These are phyloP conservation scores for Lepidonotus clava DNA, from an alignment of 2,888 invertebrate genomes.

Conservation along the genomic window DNA sequence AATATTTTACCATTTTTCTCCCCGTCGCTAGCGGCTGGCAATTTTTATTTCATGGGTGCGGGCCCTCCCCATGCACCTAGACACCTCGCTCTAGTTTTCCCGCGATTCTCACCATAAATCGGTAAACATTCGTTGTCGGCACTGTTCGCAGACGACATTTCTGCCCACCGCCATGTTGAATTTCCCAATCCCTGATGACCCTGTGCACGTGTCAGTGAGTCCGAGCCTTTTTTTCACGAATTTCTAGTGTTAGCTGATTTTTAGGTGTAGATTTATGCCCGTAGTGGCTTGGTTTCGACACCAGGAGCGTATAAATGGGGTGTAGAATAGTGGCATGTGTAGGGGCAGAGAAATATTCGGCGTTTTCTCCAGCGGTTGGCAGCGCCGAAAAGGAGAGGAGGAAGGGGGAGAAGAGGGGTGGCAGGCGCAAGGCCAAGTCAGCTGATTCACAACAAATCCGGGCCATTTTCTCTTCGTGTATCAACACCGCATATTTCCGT, in stretches of 20 bases:
- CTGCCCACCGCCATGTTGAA: slow-evolving; percentile 22
- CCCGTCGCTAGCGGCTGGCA: neutral
- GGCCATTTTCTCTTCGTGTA: neutral
- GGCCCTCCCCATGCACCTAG: neutral
- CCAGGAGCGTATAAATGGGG: neutral
- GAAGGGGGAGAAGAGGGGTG: neutral
- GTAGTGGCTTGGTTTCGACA: neutral
- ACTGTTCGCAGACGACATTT: neutral
- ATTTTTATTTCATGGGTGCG: neutral
- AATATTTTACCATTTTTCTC: slow-evolving; percentile 10
- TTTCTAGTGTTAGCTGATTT: neutral
- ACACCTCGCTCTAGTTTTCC: neutral
- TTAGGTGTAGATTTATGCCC: slow-evolving; percentile 16
- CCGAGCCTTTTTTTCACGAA: slow-evolving; percentile 30
- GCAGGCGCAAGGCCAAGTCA: neutral
- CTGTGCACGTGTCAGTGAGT: slow-evolving; percentile 33
- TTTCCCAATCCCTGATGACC: slow-evolving; percentile 28
- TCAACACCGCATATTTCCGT: too few relatives aligned
- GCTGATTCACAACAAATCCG: neutral
- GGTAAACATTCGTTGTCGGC: neutral
- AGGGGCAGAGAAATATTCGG: neutral
- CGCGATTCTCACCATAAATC: neutral
- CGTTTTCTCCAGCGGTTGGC: neutral
- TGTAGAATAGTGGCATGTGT: neutral
- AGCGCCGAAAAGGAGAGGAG: neutral